phyloP scores from a whole-genome alignment of 2,888 invertebrate species.

The Scaptomyza reducta region DNA sequence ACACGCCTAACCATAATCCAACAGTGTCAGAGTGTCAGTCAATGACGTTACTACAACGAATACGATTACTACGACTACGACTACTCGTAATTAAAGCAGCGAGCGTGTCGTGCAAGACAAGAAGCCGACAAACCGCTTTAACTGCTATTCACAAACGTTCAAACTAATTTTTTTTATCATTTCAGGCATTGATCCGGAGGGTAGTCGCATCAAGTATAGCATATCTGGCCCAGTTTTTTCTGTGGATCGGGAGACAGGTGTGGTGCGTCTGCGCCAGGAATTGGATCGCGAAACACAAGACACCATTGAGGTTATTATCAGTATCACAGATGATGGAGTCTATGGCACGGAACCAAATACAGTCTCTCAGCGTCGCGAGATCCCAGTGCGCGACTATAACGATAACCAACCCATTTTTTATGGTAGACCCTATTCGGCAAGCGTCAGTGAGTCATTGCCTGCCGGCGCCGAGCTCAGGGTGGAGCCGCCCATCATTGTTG shows the following conservation, averaged over 20 bases:
- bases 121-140: constrained; percentile 63
- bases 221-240: constrained; percentile 93
- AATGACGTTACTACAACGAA: constrained; percentile 56
- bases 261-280: constrained; percentile 89
- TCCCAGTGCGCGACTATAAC: constrained; percentile 91
- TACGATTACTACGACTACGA: constrained; percentile 35
- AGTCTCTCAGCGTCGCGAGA: constrained; percentile 90
- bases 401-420: constrained; percentile 91
- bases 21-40: constrained; percentile 42
- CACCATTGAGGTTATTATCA: constrained; percentile 91
- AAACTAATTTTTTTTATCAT: constrained; percentile 53
- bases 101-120: constrained; percentile 64
- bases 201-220: constrained; percentile 89
- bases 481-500: constrained; percentile 87
- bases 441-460: constrained; percentile 88
- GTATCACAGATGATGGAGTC: constrained; percentile 91
- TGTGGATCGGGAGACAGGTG: constrained; percentile 90
- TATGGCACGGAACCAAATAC: constrained; percentile 91
- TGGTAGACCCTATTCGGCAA: constrained; percentile 89
- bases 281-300: constrained; percentile 90
- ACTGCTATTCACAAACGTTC: constrained; percentile 32
- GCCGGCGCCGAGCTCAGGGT: constrained; percentile 87
- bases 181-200: constrained; percentile 90
- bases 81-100: constrained; percentile 69
- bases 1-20: constrained; percentile 71